These are phyloP conservation scores for Luperina testacea DNA, from an alignment of 2,888 invertebrate species.

Conservation along the genomic window DNA sequence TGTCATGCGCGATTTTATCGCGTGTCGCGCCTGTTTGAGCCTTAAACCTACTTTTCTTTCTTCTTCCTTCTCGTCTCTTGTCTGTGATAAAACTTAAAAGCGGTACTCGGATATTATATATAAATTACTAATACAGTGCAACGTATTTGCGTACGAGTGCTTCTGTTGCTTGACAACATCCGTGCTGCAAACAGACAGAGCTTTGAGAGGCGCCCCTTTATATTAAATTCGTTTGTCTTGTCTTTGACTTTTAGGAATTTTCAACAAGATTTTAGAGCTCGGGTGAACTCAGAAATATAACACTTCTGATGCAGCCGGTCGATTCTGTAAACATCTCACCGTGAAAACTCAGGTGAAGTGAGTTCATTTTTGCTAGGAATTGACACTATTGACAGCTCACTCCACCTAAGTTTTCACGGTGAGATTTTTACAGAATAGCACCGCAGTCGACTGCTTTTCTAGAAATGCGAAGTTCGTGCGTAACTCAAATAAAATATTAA, in stretches of 20 bases:
- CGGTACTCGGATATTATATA: background rate
- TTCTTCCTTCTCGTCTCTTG: no score
- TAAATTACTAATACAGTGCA: no score
- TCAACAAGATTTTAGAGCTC: background rate
- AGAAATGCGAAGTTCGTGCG: background rate
- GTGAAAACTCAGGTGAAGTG: no score
- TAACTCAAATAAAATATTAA: conserved; percentile 11
- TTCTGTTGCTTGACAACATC: background rate
- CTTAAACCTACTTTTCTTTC: no score
- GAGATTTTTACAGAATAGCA: no score
- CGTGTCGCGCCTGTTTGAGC: no score
- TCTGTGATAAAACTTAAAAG: background rate
- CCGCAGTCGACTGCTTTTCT: background rate
- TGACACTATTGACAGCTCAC: no score
- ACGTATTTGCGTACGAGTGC: background rate
- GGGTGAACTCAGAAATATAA: background rate
- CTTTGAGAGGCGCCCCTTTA: background rate
- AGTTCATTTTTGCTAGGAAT: no score
- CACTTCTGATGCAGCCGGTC: background rate
- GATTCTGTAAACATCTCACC: no score
- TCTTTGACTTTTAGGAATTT: conserved; percentile 4
- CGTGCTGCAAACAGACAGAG: background rate
- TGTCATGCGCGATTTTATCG: no score
- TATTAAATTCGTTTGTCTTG: background rate
- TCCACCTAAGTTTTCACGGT: no score